Evolutionary conservation across 2,113 vertebrate species (phyloP), one percentile per base, ranked within the genome.

Genomic region (Morphnarchus princeps): DNA sequence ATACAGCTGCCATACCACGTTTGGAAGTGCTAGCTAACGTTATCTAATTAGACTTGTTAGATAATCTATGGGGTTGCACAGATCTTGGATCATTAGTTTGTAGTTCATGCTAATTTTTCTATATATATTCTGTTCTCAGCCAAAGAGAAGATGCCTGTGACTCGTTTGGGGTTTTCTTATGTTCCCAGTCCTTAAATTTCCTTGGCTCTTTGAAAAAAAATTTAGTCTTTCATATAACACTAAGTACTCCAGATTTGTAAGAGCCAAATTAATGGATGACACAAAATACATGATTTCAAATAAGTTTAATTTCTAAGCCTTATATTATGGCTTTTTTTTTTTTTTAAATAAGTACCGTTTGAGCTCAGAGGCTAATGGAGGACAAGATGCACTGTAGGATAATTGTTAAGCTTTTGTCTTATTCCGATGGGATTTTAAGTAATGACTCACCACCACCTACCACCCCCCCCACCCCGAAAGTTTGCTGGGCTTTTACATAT

Each of bases 1-100:
- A 2, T 6, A 2, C 7, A 34, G n/a, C 28, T 81, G 65, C 66
- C 11, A 3, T 17, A 7, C 47, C 22, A 5, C 9, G 0, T 18
- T 7, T 13, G 49, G 79, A 42, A 57, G 34, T 14, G 13, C 28
- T 11, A 22, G 28, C 4, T 19, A 16, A 19, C 4, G 0, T 21
- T 8, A 4, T 4, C 16, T 72, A 22, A 58, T 66, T 36, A 29
- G 28, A 17, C 12, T 10, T 25, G 8, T 31, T 14, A 24, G 5
- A 6, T 21, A 36, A 49, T 12, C 50, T 16, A 2, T 13, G n/a
- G 24, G 28, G 20, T 13, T 57, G 40, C 63, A 42, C 11, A 34
- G 32, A 4, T 19, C 49, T 62, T 57, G 63, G 17, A 7, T 25
- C 3, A 0, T 17, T 20, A 16, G 22, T 19, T 36, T 54, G 57